Conservation (phyloP, 2,113 vertebrate species). For the Indri indri region DNA sequence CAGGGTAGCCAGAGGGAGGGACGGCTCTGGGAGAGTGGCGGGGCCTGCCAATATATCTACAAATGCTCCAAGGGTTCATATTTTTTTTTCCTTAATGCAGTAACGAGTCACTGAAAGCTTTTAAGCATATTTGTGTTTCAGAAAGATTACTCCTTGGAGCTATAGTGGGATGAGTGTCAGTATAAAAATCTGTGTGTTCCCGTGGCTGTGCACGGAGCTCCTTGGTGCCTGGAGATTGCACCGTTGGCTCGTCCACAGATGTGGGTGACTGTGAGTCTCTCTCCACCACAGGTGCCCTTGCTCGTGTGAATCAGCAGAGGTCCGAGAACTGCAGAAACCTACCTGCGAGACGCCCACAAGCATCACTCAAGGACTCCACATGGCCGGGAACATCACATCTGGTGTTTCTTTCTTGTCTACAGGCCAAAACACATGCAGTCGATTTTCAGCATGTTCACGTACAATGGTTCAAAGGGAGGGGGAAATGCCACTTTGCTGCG, state of each 20-base stretch:
- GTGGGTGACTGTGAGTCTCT: constrained; percentile 66
- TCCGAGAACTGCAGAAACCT: constrained; percentile 67
- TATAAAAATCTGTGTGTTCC: neutral
- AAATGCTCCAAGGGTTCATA: rapidly evolving
- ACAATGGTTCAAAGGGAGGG: constrained; percentile 61
- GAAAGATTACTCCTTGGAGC: neutral
- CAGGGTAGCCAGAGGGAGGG: rapidly evolving
- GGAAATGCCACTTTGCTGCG: constrained; percentile 48
- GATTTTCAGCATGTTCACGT: constrained; percentile 70
- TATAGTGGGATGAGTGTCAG: rapidly evolving
- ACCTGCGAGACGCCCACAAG: neutral
- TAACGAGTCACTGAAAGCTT: neutral
- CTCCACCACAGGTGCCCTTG: constrained; percentile 85
- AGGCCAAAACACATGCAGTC: constrained; percentile 77
- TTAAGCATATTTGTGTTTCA: neutral
- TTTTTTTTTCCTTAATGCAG: neutral
- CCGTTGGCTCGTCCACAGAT: neutral
- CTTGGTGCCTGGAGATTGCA: neutral
- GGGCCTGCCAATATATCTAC: neutral
- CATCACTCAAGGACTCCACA: constrained; percentile 52
- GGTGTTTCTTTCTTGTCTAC: constrained; percentile 69
- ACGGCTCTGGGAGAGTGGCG: rapidly evolving
- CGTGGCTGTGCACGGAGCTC: rapidly evolving
- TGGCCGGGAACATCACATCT: constrained; percentile 59
- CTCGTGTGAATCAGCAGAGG: constrained; percentile 80